Percentiles rank a stretch among this genome's conserved stretches.
phyloP scores from a whole-genome alignment of 2,888 invertebrate species.

The Physocephala rufipes region DNA sequence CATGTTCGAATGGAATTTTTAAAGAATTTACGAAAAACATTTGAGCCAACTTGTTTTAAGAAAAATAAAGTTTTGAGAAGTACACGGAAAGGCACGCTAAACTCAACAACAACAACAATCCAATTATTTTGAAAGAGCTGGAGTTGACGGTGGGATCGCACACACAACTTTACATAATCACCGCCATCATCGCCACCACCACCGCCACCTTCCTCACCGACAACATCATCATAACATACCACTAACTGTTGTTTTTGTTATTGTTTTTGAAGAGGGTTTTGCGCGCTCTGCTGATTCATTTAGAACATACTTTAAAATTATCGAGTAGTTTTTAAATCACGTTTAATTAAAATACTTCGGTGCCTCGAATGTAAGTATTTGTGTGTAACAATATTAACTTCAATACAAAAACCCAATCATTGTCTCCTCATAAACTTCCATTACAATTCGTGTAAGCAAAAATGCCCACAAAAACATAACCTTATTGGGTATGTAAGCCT shows the following conservation, averaged over 20 bases:
- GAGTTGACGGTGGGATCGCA: background rate
- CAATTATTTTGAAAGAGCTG: constrained; percentile 2
- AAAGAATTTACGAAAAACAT: background rate
- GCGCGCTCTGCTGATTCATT: constrained; percentile 3
- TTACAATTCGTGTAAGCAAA: no score
- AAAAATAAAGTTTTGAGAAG: no score
- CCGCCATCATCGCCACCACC: background rate
- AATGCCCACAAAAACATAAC: no score
- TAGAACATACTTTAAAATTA: constrained; percentile 12
- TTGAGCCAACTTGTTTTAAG: background rate
- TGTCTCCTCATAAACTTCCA: no score
- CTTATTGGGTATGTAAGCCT: no score
- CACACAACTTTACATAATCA: background rate
- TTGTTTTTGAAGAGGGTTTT: constrained; percentile 25
- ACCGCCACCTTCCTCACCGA: background rate
- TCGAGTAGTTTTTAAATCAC: constrained; percentile 4
- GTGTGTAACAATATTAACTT: no score
- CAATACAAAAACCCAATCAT: no score
- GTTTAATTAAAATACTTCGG: constrained; percentile 1
- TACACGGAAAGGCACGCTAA: background rate
- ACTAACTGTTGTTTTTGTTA: constrained; percentile 6
- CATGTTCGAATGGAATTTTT: background rate
- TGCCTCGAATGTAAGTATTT: constrained; percentile 19
- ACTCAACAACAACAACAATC: background rate
- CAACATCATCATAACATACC: background rate